Evolutionary conservation across 2,888 invertebrate genomes (phyloP), one percentile per base, ranked within the genome.

Genomic region (Germaria angustata): DNA sequence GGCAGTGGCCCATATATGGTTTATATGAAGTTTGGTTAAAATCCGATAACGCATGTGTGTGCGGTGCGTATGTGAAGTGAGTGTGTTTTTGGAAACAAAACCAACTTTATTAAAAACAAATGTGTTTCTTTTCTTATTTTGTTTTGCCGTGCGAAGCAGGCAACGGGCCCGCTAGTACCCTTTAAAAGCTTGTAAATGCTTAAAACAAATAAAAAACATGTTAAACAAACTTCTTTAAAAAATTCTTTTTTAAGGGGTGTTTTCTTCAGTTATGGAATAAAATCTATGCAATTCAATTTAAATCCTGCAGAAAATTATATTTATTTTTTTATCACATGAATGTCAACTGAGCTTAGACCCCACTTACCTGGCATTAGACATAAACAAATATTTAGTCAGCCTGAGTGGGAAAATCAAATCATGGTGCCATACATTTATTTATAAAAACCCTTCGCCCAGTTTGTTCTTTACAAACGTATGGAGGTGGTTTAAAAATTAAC

Each of bases 261-360:
- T n/a, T n/a, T n/a, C n/a, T n/a, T n/a, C n/a, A n/a, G n/a, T n/a
- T n/a, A n/a, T n/a, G n/a, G n/a, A n/a, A n/a, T n/a, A n/a, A n/a
- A 63, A 73, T 53, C 65, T 65, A 75, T 66, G 55, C 28, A 46
- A 39, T 36, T 65, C 53, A 41, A n/a, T 13, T 63, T 53, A 53
- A 34, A 34, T 28, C 22, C n/a, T n/a, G n/a, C 53, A 57, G 15
- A 22, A 69, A n/a, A 36, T 44, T 51, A 5, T 17, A n/a, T 53
- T 53, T 32, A 4, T 51, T n/a, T 51, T 77, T 36, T 32, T 34
- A 32, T 77, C 15, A 44, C 34, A 34, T 59, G 34, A 77, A 53
- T 69, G 44, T 34, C 61, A 69, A 69, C 69, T 68, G 53, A 36
- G 20, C 57, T 24, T 9, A 73, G 66, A 36, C 36, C 36, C 24